Evolutionary conservation across 2,113 vertebrate genomes (phyloP), one percentile per base, ranked within the genome.

Genomic region (Cheirogaleus medius): DNA sequence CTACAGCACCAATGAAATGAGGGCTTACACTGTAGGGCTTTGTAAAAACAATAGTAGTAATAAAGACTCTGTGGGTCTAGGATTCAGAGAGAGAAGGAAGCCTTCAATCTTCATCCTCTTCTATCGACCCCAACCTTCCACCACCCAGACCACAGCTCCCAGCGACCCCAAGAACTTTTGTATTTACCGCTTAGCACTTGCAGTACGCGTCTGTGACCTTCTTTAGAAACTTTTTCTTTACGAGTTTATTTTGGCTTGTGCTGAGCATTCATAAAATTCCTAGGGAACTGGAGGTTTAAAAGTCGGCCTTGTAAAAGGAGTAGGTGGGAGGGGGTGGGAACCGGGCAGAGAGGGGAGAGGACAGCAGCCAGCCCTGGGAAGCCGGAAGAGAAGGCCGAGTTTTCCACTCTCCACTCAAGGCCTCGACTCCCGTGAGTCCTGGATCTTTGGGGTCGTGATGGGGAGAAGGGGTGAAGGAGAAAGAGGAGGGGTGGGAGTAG

Each of bases 251-350:
- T 99, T 99, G 99, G 99, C 99, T 97, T 97, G 97, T 98, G 98
- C 97, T 56, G 98, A 98, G 98, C 99, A 99, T 99, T 99, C 98
- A 96, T 99, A 99, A 99, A 99, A 99, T 99, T 99, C 99, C 99
- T 98, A 93, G 98, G 98, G 98, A 99, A 98, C 10, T 95, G 98
- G 98, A 98, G 98, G 98, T 98, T 98, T 99, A 98, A 98, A 98
- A 98, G 98, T 98, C 92, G 77, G 97, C 97, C 99, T 99, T 99
- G 98, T 99, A 99, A 99, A 99, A 99, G 98, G 98, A 98, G 98
- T 97, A 98, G 96, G 98, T 98, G 97, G 98, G 98, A 98, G 98
- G 98, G 98, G 98, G 95, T 97, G 96, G 98, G 98, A 98, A 96
- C 42, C 0, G 17, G 81, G 94, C 74, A 25, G 87, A 94, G 90